A percentile compares a stretch with the other conserved stretches of the same genome.
Conservation (phyloP, 1,140 invertebrate genomes). For the Leptinotarsa defecta region DNA sequence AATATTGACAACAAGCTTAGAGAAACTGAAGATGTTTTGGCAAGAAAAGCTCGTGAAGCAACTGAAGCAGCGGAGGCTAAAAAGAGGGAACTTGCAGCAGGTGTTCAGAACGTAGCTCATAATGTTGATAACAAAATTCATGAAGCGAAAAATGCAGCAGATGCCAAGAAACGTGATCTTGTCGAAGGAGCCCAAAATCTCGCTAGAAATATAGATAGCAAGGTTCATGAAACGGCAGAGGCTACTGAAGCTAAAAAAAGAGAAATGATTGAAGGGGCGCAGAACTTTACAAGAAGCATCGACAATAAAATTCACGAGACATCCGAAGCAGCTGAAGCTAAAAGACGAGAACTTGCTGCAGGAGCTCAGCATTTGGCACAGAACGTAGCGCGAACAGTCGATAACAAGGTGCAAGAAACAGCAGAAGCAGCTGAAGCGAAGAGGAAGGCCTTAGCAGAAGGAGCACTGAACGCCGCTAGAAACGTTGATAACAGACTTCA, state of each 20-base stretch:
- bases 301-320: constrained; percentile 28
- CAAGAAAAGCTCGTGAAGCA: constrained; percentile 20
- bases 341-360: not conserved
- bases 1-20: constrained; percentile 32
- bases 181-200: constrained; percentile 36
- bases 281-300: constrained; percentile 21
- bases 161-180: constrained; percentile 32
- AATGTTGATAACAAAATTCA: constrained; percentile 32
- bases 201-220: constrained; percentile 32
- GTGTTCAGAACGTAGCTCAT: constrained; percentile 23
- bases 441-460: constrained; percentile 21
- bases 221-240: constrained; percentile 28
- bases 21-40: constrained; percentile 24
- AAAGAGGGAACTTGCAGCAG: constrained; percentile 27
- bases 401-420: constrained; percentile 26
- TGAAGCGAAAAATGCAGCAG: constrained; percentile 29
- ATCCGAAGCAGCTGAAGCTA: constrained; percentile 25
- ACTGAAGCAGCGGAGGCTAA: constrained; percentile 19
- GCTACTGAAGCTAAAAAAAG: constrained; percentile 28
- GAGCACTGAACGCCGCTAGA: not conserved
- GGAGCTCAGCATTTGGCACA: constrained; percentile 22
- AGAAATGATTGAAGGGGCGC: constrained; percentile 16
- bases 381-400: constrained; percentile 27
- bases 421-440: constrained; percentile 19
- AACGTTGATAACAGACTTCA: constrained; percentile 26